Evolutionary conservation across 37 sponge, comb jelly and placozoan species (phyloP).

Genomic region (Bolinopsis microptera): DNA sequence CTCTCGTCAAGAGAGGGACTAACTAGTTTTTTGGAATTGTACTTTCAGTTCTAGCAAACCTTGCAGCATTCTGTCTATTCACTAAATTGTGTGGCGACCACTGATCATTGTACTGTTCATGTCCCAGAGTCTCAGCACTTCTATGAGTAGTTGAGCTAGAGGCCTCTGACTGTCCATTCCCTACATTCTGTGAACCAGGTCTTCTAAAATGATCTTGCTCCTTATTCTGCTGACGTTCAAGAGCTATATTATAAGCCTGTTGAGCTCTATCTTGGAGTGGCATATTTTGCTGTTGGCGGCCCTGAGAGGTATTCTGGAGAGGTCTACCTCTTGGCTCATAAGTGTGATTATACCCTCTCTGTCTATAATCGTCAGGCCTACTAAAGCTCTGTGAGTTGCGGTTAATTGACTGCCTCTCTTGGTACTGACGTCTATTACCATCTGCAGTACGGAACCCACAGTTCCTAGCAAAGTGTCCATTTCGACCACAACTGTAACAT

Average conservation of each 20-base stretch:
- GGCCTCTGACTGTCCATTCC: neutral
- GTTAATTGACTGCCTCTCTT: too few species aligned
- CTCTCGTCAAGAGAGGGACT: constrained; percentile 31
- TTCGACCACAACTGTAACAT: neutral
- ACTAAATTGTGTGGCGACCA: neutral
- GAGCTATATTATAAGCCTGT: neutral
- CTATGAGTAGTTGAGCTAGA: neutral
- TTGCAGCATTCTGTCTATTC: neutral
- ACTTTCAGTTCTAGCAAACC: neutral
- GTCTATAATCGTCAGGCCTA: neutral
- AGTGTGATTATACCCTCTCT: neutral
- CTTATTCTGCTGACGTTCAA: neutral
- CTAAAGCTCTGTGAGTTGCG: neutral
- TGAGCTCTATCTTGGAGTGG: neutral
- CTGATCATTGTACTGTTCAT: constrained; percentile 6
- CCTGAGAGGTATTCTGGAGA: too few species aligned
- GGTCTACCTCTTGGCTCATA: neutral
- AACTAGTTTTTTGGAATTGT: neutral
- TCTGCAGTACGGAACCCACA: neutral
- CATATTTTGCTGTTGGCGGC: neutral
- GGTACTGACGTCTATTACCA: neutral
- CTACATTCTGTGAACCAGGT: neutral
- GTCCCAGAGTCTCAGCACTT: neutral
- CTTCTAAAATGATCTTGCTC: neutral
- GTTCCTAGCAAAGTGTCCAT: neutral